Evolutionary conservation across 2,797 vertebrate species (phyloP), one percentile per base, ranked within the genome.

Genomic region (Chromobotia macracanthus): DNA sequence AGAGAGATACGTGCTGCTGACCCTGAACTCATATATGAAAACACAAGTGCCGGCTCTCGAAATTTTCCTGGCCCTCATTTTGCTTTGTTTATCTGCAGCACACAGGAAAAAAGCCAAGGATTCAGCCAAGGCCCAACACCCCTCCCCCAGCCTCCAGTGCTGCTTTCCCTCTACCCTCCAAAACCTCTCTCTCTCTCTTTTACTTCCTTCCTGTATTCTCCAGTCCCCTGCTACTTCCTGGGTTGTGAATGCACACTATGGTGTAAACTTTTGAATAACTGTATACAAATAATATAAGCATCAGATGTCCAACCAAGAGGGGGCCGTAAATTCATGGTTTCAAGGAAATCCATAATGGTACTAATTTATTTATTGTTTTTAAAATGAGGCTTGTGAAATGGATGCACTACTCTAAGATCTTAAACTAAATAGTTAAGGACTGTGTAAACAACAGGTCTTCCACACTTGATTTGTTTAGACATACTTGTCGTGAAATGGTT

Each of bases 151-250:
- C 53, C 75, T 61, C n/a, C 53, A 44, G 64, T 80, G 73, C 25
- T 76, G 60, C 76, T 75, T 75, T 72, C 75, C 41, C 55, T 28
- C 10, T 70, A 75, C 79, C 60, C 58, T 81, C 50, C 48, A 84
- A 76, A 82, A 64, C 70, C 76, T 48, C 83, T 65, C 82, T 71
- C 79, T 63, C 64, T 71, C 73, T 53, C 78, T 81, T 77, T 80
- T 65, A 81, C 69, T 86, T 83, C 81, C 86, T 87, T 84, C 84
- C 84, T 81, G 82, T 80, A 76, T 81, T 84, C 80, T 81, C 82
- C 78, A 80, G 71, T 82, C 74, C 84, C 80, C 77, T 80, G 50
- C 82, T 85, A 81, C 68, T 83, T 82, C 73, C 58, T 78, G 7
- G 51, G 68, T 56, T 82, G 63, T 79, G 28, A 61, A 77, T 35